Conservation (phyloP, 2,888 invertebrate species). For the Agrilus cyanescens region DNA sequence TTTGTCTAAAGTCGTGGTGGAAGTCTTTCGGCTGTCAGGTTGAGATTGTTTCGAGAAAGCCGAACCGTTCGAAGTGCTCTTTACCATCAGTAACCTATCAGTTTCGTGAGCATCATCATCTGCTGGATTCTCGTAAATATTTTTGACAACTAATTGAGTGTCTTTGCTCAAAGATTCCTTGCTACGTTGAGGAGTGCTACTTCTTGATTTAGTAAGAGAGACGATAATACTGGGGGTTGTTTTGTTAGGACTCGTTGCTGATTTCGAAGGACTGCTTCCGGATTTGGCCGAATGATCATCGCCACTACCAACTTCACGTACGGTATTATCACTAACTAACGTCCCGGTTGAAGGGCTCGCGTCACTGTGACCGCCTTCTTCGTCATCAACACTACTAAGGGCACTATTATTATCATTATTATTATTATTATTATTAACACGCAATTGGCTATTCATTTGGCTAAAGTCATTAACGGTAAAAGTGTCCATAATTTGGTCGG, state of each 20-base stretch:
- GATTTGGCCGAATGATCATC: too few species aligned
- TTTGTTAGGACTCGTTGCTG: too few species aligned
- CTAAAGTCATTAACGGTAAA: slow-evolving; percentile 14
- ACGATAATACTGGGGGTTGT: too few species aligned
- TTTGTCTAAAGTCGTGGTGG: background rate
- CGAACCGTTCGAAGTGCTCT: slow-evolving; percentile 9
- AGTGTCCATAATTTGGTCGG: slow-evolving; percentile 27
- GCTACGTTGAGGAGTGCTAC: too few species aligned
- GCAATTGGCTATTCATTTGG: slow-evolving; percentile 16
- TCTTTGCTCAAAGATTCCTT: background rate
- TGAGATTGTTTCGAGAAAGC: slow-evolving; percentile 1
- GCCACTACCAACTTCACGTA: too few species aligned
- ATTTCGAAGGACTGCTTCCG: too few species aligned
- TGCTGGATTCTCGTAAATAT: slow-evolving; percentile 8
- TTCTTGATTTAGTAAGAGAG: too few species aligned
- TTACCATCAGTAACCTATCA: slow-evolving; percentile 12
- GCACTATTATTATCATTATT: slow-evolving; percentile 9
- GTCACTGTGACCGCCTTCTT: too few species aligned
- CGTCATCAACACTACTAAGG: slow-evolving; percentile 1
- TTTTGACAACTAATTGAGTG: slow-evolving; percentile 9
- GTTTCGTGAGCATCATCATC: slow-evolving; percentile 10
- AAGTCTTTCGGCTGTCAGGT: slow-evolving; percentile 1
- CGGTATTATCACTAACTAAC: too few species aligned
- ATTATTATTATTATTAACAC: slow-evolving; percentile 8
- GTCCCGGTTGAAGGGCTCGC: too few species aligned